Evolutionary conservation across 2,797 vertebrate genomes (phyloP), one percentile per base, ranked within the genome.

Genomic region (Sebastes nivosus): DNA sequence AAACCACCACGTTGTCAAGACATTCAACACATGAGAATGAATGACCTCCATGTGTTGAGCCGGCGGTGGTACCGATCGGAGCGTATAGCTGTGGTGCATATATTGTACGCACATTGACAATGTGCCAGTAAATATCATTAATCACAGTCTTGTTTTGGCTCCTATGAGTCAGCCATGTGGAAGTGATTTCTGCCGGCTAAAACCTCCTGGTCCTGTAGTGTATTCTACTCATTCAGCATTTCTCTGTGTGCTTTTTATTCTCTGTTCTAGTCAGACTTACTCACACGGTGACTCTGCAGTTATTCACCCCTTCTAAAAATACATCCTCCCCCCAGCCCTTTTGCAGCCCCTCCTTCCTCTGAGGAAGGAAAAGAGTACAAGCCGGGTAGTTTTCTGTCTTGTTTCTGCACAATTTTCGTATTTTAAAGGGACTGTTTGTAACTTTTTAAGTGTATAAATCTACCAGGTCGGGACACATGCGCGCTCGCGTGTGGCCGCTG

Each of bases 61-160:
- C 78, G 32, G 85, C 20, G 10, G 38, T 59, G 82, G 65, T 75
- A 74, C 69, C 46, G 61, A 77, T 59, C n/a, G 64, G 55, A 57
- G 75, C 84, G 72, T 76, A 82, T 71, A 69, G 22, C 75, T 65
- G 65, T 3, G 81, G 75, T 84, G 68, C 59, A 75, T 80, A 75
- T 72, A 84, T 67, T 81, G 64, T 77, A 67, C 4, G 61, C 80
- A 73, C 80, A 69, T 72, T 84, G 91, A 90, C 80, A 79, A 24
- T 11, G 69, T 89, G 89, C 88, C 90, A 88, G 88, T 90, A 92
- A 93, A 93, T 90, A 85, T 79, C 85, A 91, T 93, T 86, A 90
- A 92, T 93, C 88, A 87, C 84, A 71, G 64, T 67, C 87, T 87
- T 89, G 85, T 90, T 91, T 80, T 84, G 87, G 86, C 79, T 93